These are phyloP conservation scores for Panagrolaimus sp. DNA, from an alignment of 1,140 invertebrate species.

Conservation along the genomic window DNA sequence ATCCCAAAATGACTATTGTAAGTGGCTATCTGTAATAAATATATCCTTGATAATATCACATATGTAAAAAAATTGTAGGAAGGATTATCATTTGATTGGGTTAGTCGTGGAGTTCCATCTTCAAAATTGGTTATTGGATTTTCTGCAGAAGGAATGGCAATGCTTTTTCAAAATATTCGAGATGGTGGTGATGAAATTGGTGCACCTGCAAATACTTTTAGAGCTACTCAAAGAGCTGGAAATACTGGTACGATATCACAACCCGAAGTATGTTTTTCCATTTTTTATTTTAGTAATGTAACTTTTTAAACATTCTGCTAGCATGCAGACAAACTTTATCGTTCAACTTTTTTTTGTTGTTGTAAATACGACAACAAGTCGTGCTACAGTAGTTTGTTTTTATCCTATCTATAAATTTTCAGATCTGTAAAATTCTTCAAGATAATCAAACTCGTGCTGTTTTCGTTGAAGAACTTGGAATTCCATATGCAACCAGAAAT, in stretches of 20 bases:
- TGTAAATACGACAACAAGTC: too few species aligned
- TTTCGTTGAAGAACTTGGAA: conserved; percentile 12
- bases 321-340: too few species aligned
- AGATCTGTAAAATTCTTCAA: conserved; percentile 17
- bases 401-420: too few species aligned
- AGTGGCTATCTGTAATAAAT: background rate
- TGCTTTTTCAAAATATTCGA: background rate
- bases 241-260: conserved; percentile 6
- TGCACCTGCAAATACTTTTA: background rate
- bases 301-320: too few species aligned
- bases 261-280: background rate
- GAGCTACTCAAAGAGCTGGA: background rate
- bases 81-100: conserved; percentile 6
- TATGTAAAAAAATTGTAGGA: background rate
- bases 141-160: conserved; percentile 10
- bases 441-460: background rate
- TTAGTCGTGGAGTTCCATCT: background rate
- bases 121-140: conserved; percentile 15
- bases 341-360: too few species aligned
- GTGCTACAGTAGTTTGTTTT: too few species aligned
- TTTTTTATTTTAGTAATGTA: background rate
- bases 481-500: background rate
- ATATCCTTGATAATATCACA: background rate
- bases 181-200: background rate
- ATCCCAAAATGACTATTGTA: conserved; percentile 14